Conservation (phyloP, 1,140 invertebrate species). For the Euwallacea similis region DNA sequence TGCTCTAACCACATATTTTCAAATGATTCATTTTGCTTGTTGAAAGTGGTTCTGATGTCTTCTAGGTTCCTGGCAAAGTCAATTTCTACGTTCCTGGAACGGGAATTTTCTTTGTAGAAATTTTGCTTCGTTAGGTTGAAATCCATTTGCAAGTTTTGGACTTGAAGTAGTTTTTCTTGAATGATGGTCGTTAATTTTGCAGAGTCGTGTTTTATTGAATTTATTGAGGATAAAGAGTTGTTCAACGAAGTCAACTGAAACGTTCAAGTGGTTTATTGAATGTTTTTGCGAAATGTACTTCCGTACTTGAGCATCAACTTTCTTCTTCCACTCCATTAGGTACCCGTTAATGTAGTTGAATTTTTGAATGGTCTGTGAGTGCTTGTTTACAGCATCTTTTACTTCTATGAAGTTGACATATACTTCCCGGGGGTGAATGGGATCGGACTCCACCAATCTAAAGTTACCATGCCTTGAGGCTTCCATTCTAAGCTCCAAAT, state of each 20-base stretch:
- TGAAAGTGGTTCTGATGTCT: constrained; percentile 62
- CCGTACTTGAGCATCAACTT: constrained; percentile 18
- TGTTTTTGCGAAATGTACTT: neutral
- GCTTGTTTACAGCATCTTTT: constrained; percentile 1
- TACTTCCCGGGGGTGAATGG: no score
- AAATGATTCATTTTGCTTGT: constrained; percentile 50
- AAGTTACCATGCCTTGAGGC: no score
- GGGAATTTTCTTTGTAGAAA: constrained; percentile 60
- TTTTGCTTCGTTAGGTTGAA: constrained; percentile 60
- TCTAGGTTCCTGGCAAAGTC: constrained; percentile 64
- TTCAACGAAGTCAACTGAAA: constrained; percentile 18
- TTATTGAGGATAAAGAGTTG: neutral
- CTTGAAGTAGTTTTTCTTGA: constrained; percentile 25
- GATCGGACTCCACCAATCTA: no score
- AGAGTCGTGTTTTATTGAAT: constrained; percentile 13
- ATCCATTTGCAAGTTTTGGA: constrained; percentile 58
- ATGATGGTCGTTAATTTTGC: constrained; percentile 8
- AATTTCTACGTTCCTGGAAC: constrained; percentile 58
- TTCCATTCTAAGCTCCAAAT: neutral
- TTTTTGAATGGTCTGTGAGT: constrained; percentile 18
- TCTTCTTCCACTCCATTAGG: constrained; percentile 30
- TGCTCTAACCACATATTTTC: constrained; percentile 53
- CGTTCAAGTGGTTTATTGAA: neutral
- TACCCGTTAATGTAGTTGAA: constrained; percentile 12
- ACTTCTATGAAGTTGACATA: neutral